Conservation (phyloP, 2,888 invertebrate genomes). For the Rugalucina vietnamica region DNA sequence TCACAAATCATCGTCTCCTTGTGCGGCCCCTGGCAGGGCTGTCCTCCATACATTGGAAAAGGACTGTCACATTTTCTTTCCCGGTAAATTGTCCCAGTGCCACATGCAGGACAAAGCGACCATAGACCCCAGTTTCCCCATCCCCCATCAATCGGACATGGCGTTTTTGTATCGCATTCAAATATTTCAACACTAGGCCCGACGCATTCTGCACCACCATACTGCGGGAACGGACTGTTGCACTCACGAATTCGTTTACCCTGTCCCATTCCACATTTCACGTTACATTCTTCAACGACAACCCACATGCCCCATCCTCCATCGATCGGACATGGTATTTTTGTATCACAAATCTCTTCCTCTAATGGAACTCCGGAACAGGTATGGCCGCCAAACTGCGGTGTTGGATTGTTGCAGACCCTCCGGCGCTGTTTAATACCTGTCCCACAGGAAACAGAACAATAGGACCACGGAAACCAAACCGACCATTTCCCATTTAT, state of each 20-base stretch:
- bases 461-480: slow-evolving; percentile 31
- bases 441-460: slow-evolving; percentile 33
- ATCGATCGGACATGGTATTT: slow-evolving; percentile 25
- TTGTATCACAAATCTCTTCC: slow-evolving; percentile 13
- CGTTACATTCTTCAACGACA: slow-evolving; percentile 28
- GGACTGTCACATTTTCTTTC: slow-evolving; percentile 38
- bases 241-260: slow-evolving; percentile 32
- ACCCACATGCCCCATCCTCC: slow-evolving; percentile 50
- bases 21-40: slow-evolving; percentile 18
- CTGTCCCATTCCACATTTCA: slow-evolving; percentile 39
- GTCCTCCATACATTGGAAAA: slow-evolving; percentile 24
- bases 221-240: slow-evolving; percentile 38
- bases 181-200: slow-evolving; percentile 10
- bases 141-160: slow-evolving; percentile 38
- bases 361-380: slow-evolving; percentile 24
- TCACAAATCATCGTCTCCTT: slow-evolving; percentile 12
- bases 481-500: slow-evolving; percentile 42
- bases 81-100: slow-evolving; percentile 17
- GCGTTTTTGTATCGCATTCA: slow-evolving; percentile 29
- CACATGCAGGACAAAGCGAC: slow-evolving; percentile 33
- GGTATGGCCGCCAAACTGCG: slow-evolving; percentile 31
- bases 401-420: slow-evolving; percentile 39
- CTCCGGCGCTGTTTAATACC: slow-evolving; percentile 24
- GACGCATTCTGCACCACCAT: slow-evolving; percentile 35
- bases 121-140: slow-evolving; percentile 41